phyloP scores from a whole-genome alignment of 2,113 vertebrate genomes.

The Hydropotes inermis region DNA sequence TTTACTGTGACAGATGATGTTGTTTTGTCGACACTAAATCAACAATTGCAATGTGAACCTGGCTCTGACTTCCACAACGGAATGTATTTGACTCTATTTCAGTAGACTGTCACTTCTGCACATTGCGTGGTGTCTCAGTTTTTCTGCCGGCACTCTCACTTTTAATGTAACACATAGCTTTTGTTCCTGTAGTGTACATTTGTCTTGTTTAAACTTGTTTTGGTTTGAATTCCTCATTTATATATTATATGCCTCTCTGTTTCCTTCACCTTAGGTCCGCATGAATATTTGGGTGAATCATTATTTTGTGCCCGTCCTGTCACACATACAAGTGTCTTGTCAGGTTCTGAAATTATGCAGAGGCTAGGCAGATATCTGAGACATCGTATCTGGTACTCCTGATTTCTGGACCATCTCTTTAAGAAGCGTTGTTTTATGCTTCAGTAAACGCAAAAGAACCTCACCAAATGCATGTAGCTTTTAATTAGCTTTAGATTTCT shows the following conservation, averaged over 20 bases:
- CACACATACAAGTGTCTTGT: not conserved
- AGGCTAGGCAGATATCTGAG: not conserved
- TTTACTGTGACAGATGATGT: not conserved
- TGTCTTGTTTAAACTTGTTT: not conserved
- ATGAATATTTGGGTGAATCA: not conserved
- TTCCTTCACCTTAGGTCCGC: not conserved
- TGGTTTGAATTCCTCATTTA: not conserved
- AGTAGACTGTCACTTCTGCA: not conserved
- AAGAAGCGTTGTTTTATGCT: not conserved
- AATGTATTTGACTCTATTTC: not conserved
- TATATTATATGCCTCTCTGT: not conserved
- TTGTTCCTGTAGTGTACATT: not conserved
- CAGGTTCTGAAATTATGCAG: not conserved
- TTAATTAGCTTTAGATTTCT: slow-evolving; percentile 52
- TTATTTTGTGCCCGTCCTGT: not conserved
- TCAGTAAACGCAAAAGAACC: not conserved
- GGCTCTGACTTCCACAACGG: not conserved
- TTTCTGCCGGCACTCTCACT: not conserved
- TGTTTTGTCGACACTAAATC: not conserved
- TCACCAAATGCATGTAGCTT: not conserved
- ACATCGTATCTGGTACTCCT: not conserved
- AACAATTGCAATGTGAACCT: not conserved
- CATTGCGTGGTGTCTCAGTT: not conserved
- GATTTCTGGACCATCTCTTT: not conserved
- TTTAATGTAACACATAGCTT: not conserved